Base-by-base conservation (phyloP, 1,140 invertebrate genomes). In the Pseudachorutes palmiensis region DNA sequence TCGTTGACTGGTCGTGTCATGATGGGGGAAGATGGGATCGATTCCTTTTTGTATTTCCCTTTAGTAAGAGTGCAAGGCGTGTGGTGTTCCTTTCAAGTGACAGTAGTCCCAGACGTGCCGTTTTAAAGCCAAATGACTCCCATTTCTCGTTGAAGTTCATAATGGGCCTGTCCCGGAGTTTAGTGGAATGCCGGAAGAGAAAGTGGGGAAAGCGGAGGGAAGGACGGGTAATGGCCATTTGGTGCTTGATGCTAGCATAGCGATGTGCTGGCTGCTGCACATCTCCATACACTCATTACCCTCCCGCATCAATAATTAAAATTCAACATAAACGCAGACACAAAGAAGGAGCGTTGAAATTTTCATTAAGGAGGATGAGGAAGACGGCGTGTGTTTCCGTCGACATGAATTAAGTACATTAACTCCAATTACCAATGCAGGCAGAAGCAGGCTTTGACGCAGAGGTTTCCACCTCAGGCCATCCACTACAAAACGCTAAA, bases 61-160 rank as follows among this genome's bases (percentile, higher is more conserved):
- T n/a, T n/a, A n/a, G n/a, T n/a, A n/a, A n/a, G n/a, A n/a, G n/a
- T n/a, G n/a, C n/a, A n/a, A n/a, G n/a, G n/a, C n/a, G n/a, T n/a
- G n/a, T n/a, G n/a, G n/a, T n/a, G n/a, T n/a, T n/a, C n/a, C n/a
- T n/a, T n/a, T n/a, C n/a, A n/a, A n/a, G n/a, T n/a, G n/a, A n/a
- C n/a, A n/a, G n/a, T 45, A 66, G 28, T 67, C 65, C 65, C 65
- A 61, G 48, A 67, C 36, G 65, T 62, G 60, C 30, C 41, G 59
- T 67, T 67, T 67, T 67, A 67, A 67, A 67, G 48, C 60, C 66
- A 67, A 67, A 67, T 67, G 66, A 67, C 66, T 67, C 36, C 29
- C 16, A 28, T 61, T 33, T 31, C 59, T 61, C 29, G 5, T 24
- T 30, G 51, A 57, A 65, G 24, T 65, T 49, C 29, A 33, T 30